phyloP scores from a whole-genome alignment of 1,140 invertebrate species.

The Musca vetustissima region DNA sequence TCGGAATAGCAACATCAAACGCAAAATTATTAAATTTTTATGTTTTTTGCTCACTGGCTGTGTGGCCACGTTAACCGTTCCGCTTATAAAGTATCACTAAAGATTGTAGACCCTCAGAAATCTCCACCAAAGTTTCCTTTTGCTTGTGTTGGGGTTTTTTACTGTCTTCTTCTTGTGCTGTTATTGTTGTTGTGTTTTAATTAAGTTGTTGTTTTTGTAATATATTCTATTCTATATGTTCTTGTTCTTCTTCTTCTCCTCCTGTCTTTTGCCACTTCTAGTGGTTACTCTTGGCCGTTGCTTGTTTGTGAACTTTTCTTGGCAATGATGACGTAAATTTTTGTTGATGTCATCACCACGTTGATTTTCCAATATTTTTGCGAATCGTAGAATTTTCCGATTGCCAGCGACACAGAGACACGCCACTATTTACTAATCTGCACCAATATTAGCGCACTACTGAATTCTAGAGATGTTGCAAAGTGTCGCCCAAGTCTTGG shows the following conservation, averaged over 20 bases:
- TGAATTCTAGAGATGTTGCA: conserved; percentile 4
- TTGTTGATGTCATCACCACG: conserved; percentile 11
- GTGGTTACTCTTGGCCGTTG: too few relatives aligned
- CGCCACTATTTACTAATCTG: conserved; percentile 21
- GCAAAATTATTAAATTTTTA: too few relatives aligned
- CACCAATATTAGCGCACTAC: conserved; percentile 16
- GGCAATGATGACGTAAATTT: conserved; percentile 12
- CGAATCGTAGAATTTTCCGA: too few relatives aligned
- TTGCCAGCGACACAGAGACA: background rate
- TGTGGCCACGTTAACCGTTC: conserved; percentile 3
- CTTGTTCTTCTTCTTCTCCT: too few relatives aligned
- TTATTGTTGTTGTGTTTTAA: conserved; percentile 1
- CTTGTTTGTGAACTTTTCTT: background rate
- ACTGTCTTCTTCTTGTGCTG: background rate
- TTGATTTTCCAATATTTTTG: too few relatives aligned
- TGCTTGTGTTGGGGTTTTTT: background rate
- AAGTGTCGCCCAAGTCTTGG: background rate
- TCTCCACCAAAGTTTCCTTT: conserved; percentile 3
- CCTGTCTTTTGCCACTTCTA: background rate
- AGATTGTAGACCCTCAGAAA: conserved; percentile 3
- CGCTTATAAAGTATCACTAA: conserved; percentile 13
- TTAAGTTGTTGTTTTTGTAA: conserved; percentile 13
- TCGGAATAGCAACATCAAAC: too few relatives aligned
- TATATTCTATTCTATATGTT: background rate
- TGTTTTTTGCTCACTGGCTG: too few relatives aligned